Evolutionary conservation across 2,797 vertebrate species (phyloP), one percentile per base, ranked within the genome.

Genomic region (Hephaestus fuliginosus): DNA sequence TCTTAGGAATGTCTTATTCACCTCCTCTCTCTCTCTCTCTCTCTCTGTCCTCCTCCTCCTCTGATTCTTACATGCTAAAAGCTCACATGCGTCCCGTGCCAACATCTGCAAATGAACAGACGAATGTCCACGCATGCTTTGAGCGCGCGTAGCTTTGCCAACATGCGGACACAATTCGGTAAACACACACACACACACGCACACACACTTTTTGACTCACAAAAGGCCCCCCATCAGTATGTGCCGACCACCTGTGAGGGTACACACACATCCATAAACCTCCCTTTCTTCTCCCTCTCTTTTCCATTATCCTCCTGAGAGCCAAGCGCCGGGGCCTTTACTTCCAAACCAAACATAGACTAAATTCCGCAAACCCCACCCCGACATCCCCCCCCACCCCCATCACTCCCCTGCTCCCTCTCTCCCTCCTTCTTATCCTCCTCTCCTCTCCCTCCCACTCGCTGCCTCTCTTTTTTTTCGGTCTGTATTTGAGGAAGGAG

Each of bases 271-370:
- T 83, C 81, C 85, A 90, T 87, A 90, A 91, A 91, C 87, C 89
- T 87, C 83, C 76, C 85, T 89, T 88, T 92, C 89, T 93, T 87
- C 87, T 88, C 79, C 80, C 78, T 84, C 85, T 84, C 85, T 88
- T 92, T 91, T 91, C 92, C 92, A 91, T 92, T 89, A 93, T 92
- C 90, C 92, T 90, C 91, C 82, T 70, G 89, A 93, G 94, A 93
- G 90, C 87, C 48, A 81, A 89, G 89, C 41, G 82, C 90, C 79
- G 74, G 86, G 92, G 90, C 90, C 78, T 91, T 94, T 65, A 84
- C 93, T 93, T 95, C 94, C 95, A 95, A 96, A 95, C 94, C 92
- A 95, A 96, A 96, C 94, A 94, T 83, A 92, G 93, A 93, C 79
- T 82, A 87, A 96, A 94, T 95, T 95, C 94, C 93, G 72, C 85